Base-by-base conservation (phyloP, 2,888 invertebrate species). In the Leptinotarsa tumamoca region DNA sequence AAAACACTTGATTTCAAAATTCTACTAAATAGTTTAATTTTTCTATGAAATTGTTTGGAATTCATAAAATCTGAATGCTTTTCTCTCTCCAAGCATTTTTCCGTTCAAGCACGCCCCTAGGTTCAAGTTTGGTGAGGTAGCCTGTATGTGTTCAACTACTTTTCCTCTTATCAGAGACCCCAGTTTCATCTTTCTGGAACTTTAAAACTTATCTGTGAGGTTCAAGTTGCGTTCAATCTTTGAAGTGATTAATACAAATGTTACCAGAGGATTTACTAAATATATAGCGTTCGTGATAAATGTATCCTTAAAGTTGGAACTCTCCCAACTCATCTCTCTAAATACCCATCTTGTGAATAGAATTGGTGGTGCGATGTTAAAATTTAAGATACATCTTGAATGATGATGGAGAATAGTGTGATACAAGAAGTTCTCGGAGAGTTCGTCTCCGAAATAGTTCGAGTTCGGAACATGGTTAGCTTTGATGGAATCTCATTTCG, bases 351-450 rank as follows among this genome's bases (percentile, higher is more conserved):
- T 63, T 63, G 27, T 63, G 27, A 58, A 21, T 58, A 17, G 63
- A 43, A 63, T 63, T 17, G n/a, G 33, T 61, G 63, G 2, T 17
- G 63, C 17, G 63, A 15, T 63, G 27, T 33, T 63, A 10, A 63
- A 63, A 63, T n/a, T n/a, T 14, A 43, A 63, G 63, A 43, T 17
- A 33, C n/a, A 63, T 63, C 15, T 63, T n/a, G 43, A 43, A 63
- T 18, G 33, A 63, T 63, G n/a, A 43, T 33, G 7, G 4, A 43
- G 33, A 10, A 17, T 27, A 7, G 63, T 43, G 56, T 27, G 23
- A 56, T 54, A 54, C 43, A 69, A 14, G 68, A 68, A 52, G 52
- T 68, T 68, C 10, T n/a, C 49, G 4, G 5, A 56, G 69, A 56
- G 63, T 63, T 17, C 4, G 7, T 13, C 15, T 63, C 13, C 15